Percentiles rank a stretch among this genome's conserved stretches.
Conservation (phyloP, 2,113 vertebrate species). For the Podarcis cretensis region DNA sequence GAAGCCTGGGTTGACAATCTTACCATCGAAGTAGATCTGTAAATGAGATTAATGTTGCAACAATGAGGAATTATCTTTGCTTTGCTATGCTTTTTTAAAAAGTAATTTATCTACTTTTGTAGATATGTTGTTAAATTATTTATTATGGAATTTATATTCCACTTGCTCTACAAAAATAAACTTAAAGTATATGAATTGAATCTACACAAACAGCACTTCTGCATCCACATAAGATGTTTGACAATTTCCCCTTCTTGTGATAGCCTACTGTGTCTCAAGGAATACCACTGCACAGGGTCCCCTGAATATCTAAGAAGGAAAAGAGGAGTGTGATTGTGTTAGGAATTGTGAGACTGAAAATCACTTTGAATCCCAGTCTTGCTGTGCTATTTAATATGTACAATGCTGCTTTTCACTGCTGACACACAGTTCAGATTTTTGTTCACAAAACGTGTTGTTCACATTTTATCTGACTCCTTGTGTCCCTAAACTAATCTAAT, state of each 20-base stretch:
- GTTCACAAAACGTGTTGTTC: neutral
- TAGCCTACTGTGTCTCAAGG: neutral
- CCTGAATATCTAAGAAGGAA: neutral
- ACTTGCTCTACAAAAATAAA: neutral
- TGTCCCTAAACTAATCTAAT: neutral
- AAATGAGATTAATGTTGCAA: slow-evolving; percentile 11
- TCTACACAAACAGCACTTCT: neutral
- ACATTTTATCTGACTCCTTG: neutral
- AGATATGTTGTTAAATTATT: neutral
- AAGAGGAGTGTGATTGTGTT: neutral
- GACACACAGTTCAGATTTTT: neutral
- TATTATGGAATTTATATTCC: neutral
- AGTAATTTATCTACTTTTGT: slow-evolving; percentile 7
- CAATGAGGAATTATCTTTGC: slow-evolving; percentile 28
- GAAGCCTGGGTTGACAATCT: slow-evolving; percentile 79
- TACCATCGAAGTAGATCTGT: slow-evolving; percentile 82
- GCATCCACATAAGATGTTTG: neutral
- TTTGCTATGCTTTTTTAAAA: neutral
- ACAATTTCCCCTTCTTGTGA: neutral
- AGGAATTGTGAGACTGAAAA: neutral
- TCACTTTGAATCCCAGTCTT: neutral
- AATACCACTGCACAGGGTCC: neutral
- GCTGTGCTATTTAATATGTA: neutral
- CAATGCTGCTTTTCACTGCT: neutral
- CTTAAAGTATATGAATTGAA: neutral